Evolutionary conservation across 2,888 invertebrate genomes (phyloP), one percentile per base, ranked within the genome.

Genomic region (Cataglyphis livida): DNA sequence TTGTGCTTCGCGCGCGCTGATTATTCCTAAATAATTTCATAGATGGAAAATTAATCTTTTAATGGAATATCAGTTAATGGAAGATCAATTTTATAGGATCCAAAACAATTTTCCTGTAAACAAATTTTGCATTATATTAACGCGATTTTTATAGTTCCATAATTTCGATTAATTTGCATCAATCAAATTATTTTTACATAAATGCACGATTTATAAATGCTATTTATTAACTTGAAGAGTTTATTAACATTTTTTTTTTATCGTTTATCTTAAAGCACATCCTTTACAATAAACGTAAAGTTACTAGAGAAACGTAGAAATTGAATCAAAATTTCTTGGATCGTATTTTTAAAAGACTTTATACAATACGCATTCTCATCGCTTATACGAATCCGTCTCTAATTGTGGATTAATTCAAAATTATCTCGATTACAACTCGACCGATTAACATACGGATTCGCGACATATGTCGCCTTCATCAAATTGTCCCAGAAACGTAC

Each of bases 351-450:
- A n/a, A 62, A 35, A 59, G n/a, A 28, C 38, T 48, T 59, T 66
- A 48, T 82, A 78, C 82, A 65, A 28, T 51, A 41, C 7, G 1
- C 5, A 10, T 6, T 9, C 18, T 21, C 68, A 66, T 35, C 25
- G 21, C 59, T 25, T 15, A 48, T 25, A 9, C n/a, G 41, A 66
- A 51, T 32, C 65, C 28, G 18, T 15, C 66, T 48, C 57, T 85
- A 83, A 89, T 88, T 82, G 82, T 44, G 68, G 38, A 64, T 71
- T 87, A 90, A 88, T 85, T 85, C 84, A 66, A 87, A 91, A 84
- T 88, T 89, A 89, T 86, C 89, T 84, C 64, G 68, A 64, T 81
- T 75, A 38, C 76, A 51, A 66, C 83, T 73, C 74, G 84, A 61
- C 87, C 88, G 73, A 86, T 89, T 88, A 87, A 78, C 87, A 85